These are phyloP conservation scores for Eptatretus burgeri DNA, from an alignment of 2,113 vertebrate genomes.

Conservation along the genomic window DNA sequence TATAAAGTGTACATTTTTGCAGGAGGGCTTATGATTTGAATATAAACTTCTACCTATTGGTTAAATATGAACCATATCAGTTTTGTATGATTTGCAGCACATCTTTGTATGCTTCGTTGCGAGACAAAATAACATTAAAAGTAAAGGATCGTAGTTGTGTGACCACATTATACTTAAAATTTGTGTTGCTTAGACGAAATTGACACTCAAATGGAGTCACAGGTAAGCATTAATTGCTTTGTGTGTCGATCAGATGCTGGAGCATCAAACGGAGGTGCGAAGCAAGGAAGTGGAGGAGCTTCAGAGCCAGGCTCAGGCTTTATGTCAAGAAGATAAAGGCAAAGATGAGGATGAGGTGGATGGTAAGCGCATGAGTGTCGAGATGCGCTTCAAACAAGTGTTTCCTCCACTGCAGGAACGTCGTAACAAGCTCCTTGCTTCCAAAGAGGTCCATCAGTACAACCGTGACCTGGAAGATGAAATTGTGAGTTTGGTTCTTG, in stretches of 20 bases:
- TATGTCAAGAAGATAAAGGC: slow-evolving; percentile 52
- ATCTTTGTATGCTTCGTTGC: too few relatives aligned
- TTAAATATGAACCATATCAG: too few relatives aligned
- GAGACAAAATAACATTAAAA: too few relatives aligned
- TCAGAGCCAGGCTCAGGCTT: slow-evolving; percentile 48
- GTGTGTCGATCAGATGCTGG: slow-evolving; percentile 35
- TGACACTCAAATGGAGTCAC: too few relatives aligned
- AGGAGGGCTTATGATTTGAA: too few relatives aligned
- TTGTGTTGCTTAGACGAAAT: too few relatives aligned
- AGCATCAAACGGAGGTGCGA: slow-evolving; percentile 86
- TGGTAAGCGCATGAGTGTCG: slow-evolving; percentile 35
- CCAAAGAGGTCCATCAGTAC: slow-evolving; percentile 76
- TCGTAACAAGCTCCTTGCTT: slow-evolving; percentile 48
- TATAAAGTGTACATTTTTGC: too few relatives aligned
- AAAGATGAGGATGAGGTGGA: slow-evolving; percentile 57
- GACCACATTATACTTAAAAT: too few relatives aligned
- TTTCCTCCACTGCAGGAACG: slow-evolving; percentile 42
- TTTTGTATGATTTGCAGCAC: too few relatives aligned
- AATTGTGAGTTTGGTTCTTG: slow-evolving; percentile 31
- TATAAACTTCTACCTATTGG: too few relatives aligned
- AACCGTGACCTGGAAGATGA: slow-evolving; percentile 78
- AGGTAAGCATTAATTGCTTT: too few relatives aligned
- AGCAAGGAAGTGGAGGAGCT: slow-evolving; percentile 75
- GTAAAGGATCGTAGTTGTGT: too few relatives aligned
- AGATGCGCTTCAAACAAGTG: slow-evolving; percentile 50